Percentiles rank a stretch among this genome's conserved stretches.
phyloP scores from a whole-genome alignment of 2,113 vertebrate species.

The Cranoglanis bouderius region DNA sequence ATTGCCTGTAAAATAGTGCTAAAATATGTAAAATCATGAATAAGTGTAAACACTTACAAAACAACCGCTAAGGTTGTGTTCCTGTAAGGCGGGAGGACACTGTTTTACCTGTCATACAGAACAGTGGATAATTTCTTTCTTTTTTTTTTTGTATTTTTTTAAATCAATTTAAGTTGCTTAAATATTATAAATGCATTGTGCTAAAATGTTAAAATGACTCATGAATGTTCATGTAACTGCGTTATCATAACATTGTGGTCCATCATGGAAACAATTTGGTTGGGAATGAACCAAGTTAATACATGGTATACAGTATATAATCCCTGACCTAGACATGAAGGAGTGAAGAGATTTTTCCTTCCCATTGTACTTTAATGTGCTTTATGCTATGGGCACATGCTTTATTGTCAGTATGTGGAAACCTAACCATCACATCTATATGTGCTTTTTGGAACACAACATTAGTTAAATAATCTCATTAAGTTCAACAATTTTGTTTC shows the following conservation, averaged over 20 bases:
- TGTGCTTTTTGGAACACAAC: too few species aligned
- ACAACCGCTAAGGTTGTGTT: slow-evolving; percentile 2
- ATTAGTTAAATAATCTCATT: background rate
- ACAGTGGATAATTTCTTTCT: background rate
- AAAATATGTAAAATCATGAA: background rate
- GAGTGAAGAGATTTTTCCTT: background rate
- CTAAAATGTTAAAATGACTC: background rate
- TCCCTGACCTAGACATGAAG: background rate
- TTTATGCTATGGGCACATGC: slow-evolving; percentile 17
- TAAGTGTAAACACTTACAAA: background rate
- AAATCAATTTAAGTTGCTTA: background rate
- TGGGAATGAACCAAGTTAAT: background rate
- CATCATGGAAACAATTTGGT: background rate
- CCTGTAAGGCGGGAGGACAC: background rate
- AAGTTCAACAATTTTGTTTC: background rate
- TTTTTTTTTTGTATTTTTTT: background rate
- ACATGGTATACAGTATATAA: background rate
- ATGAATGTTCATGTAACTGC: background rate
- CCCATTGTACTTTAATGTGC: background rate
- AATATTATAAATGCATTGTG: slow-evolving; percentile 14
- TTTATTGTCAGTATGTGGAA: background rate
- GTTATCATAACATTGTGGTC: background rate
- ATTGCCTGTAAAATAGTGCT: background rate
- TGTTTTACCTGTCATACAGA: background rate
- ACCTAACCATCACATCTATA: background rate